Evolutionary conservation across 1,140 invertebrate genomes (phyloP).

Genomic region (Aphis craccivora): DNA sequence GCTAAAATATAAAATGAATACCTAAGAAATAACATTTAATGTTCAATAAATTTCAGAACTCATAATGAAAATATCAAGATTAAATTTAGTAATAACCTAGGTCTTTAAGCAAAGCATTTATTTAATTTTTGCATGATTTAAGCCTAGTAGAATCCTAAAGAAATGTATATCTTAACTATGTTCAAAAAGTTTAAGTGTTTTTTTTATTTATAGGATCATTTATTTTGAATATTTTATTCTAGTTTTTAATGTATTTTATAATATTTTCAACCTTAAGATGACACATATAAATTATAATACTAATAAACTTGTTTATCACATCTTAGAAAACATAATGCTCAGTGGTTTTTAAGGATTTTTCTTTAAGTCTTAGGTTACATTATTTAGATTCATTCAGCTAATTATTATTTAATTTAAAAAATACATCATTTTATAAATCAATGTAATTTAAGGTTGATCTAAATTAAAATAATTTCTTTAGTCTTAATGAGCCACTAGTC

Average conservation of each 20-base stretch:
- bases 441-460: background rate
- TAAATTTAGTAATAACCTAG: background rate
- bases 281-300: background rate
- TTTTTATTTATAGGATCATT: background rate
- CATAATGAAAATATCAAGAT: background rate
- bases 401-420: background rate
- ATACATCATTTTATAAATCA: background rate
- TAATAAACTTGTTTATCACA: background rate
- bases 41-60: background rate
- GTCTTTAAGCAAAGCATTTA: background rate
- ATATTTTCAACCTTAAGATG: background rate
- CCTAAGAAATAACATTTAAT: background rate
- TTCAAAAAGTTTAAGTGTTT: background rate
- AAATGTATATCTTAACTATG: too few species aligned
- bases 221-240: background rate
- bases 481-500: background rate
- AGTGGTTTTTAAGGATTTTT: background rate
- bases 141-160: background rate
- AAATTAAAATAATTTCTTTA: background rate
- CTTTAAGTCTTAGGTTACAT: background rate
- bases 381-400: background rate
- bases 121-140: background rate
- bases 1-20: background rate
- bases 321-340: slow-evolving; percentile 33
- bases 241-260: background rate